Evolutionary conservation across 2,888 invertebrate genomes (phyloP), one percentile per base, ranked within the genome.

Genomic region (Rhagophthalmus giganteus): DNA sequence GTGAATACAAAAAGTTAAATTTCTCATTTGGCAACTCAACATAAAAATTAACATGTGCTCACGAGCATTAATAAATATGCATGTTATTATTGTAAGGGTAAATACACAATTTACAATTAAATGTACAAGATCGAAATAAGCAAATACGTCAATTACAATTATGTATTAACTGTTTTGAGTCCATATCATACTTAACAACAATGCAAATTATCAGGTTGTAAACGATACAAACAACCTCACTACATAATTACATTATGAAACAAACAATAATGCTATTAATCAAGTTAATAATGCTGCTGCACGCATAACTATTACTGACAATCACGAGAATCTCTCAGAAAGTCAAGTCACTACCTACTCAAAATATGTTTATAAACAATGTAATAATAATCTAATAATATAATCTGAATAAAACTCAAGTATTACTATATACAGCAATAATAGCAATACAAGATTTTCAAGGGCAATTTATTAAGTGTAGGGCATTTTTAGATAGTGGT

Each of bases 401-500:
- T 27, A 27, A 2, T 4, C n/a, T 13, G 2, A 5, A 31, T 2
- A 31, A 31, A 12, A 12, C 13, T 5, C 31, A 31, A 31, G 2
- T 13, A 5, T 8, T 33, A 2, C 7, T 33, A 10, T 33, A 14
- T 5, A 33, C 33, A 1, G 33, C 33, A 6, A 2, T 33, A 2
- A 15, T 33, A 3, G 9, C 2, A 14, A 33, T 33, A 8, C 14
- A 13, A 15, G 33, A 33, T 13, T n/a, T 2, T 15, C 14, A 2
- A 13, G 33, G 33, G 14, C 7, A 15, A 15, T 13, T 33, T n/a
- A 3, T 15, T 2, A 33, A 33, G 9, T 33, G 33, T 16, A 7
- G 33, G 1, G 33, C 12, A 7, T 33, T 33, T n/a, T 8, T 33
- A 13, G 33, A 33, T 15, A 33, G 16, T 13, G 12, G 33, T 3